A percentile compares a stretch with the other conserved stretches of the same genome.
phyloP scores from a whole-genome alignment of 2,113 vertebrate genomes.

The Zootoca vivipara region DNA sequence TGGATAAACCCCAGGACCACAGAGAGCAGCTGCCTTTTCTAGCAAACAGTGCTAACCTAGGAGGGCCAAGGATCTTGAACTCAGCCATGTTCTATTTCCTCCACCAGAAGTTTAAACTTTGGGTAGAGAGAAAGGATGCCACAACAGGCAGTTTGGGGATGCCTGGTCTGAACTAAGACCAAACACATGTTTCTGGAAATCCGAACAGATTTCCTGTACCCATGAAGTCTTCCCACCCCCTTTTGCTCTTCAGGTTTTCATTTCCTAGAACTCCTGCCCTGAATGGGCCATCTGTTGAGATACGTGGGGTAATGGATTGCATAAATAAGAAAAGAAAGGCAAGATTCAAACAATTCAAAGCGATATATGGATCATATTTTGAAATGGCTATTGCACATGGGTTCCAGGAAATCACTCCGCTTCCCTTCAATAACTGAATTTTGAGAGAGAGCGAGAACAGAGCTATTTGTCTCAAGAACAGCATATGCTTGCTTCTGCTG shows the following conservation, averaged over 20 bases:
- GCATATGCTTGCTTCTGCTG: neutral
- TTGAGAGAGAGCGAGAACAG: neutral
- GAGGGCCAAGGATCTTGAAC: neutral
- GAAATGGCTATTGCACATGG: slow-evolving; percentile 11
- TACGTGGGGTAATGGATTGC: slow-evolving; percentile 8
- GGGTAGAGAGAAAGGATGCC: too few relatives aligned
- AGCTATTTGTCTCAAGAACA: neutral
- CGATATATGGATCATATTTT: neutral
- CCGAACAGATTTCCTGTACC: slow-evolving; percentile 48
- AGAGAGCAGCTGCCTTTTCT: neutral
- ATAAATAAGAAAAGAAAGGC: slow-evolving; percentile 33
- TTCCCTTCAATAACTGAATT: slow-evolving; percentile 20
- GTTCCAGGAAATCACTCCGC: slow-evolving; percentile 10
- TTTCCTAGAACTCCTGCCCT: slow-evolving; percentile 4
- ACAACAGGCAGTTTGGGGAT: too few relatives aligned
- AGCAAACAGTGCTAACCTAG: neutral
- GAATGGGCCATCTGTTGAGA: slow-evolving; percentile 31
- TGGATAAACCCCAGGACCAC: neutral
- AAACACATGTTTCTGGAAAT: slow-evolving; percentile 53
- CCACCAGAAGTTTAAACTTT: too few relatives aligned
- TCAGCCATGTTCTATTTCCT: neutral
- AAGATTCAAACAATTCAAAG: slow-evolving; percentile 14
- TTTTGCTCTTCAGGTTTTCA: slow-evolving; percentile 40
- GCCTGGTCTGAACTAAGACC: slow-evolving; percentile 44
- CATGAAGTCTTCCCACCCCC: slow-evolving; percentile 31